Base-by-base conservation (phyloP, 2,113 vertebrate genomes). In the Onychorhynchus coronatus region DNA sequence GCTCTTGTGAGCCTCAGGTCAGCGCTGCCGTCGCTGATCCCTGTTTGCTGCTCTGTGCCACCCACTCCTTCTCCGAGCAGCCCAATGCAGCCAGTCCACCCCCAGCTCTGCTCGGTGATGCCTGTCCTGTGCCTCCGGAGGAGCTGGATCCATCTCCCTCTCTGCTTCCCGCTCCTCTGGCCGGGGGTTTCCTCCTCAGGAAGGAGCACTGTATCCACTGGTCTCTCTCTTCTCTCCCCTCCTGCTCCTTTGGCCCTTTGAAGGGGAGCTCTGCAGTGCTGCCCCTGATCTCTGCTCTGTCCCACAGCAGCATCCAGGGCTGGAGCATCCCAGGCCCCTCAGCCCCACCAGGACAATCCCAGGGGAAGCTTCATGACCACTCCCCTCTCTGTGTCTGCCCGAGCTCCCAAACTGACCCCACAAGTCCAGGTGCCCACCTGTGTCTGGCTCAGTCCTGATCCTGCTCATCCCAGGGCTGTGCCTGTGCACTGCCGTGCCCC, bases 391-490 rank as follows among this genome's bases (percentile, higher is more conserved):
- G 41, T 41, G 19, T 23, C 88, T 61, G 62, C 2, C 0, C 16
- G 47, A 88, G 27, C 7, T 66, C 50, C 33, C 41, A 9, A 19
- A 66, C 7, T 8, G 19, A 25, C 5, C 53, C 33, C 46, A 16
- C 0, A 0, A 53, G 22, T 41, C 2, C 1, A 37, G 11, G n/a
- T 23, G 41, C 41, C 41, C 17, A 31, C n/a, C 52, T 47, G 0
- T 11, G 24, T 7, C n/a, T 5, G 52, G 33, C 61, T 66, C 8
- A 42, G 9, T n/a, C 31, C 55, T 7, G 1, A 11, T 14, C 13
- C 39, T 90, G 31, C 35, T 58, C 22, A 1, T 24, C 35, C 63
- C 37, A 44, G 41, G 21, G 21, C 56, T 75, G 37, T 67, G 72
- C 52, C 67, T 8, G 0, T 33, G 52, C 53, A 18, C 14, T 27